Conservation (phyloP, 2,888 invertebrate genomes). For the Anticlea derivata region DNA sequence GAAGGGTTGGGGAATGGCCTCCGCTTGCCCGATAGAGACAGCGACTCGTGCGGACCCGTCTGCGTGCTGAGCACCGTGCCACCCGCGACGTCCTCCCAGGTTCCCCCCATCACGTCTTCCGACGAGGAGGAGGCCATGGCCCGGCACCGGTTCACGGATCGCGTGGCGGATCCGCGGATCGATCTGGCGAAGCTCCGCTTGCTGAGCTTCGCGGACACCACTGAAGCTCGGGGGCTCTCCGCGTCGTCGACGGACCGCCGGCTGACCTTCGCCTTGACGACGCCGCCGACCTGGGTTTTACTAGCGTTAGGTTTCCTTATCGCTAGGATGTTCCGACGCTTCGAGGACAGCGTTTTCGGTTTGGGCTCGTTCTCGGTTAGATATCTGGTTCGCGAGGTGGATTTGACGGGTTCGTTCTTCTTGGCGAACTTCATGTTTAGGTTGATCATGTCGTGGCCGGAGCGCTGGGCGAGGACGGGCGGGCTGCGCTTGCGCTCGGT, state of each 20-base stretch:
- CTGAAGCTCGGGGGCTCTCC: slow-evolving; percentile 55
- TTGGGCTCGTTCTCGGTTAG: slow-evolving; percentile 69
- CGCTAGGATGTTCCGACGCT: slow-evolving; percentile 70
- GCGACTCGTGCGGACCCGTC: slow-evolving; percentile 18
- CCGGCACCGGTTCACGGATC: slow-evolving; percentile 45
- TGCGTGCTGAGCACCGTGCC: slow-evolving; percentile 48
- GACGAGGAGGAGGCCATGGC: slow-evolving; percentile 66
- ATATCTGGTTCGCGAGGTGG: slow-evolving; percentile 59
- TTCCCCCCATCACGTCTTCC: slow-evolving; percentile 51
- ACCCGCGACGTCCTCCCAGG: slow-evolving; percentile 63
- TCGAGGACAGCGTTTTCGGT: slow-evolving; percentile 62
- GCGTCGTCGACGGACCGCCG: slow-evolving; percentile 65
- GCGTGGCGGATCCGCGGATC: slow-evolving; percentile 40
- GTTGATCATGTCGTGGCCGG: slow-evolving; percentile 62
- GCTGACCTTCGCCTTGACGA: slow-evolving; percentile 53
- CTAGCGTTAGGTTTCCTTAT: slow-evolving; percentile 71
- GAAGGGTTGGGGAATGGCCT: slow-evolving; percentile 58
- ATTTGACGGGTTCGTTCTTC: slow-evolving; percentile 64
- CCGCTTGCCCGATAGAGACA: slow-evolving; percentile 49
- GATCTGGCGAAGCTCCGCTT: slow-evolving; percentile 64
- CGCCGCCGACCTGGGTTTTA: slow-evolving; percentile 61
- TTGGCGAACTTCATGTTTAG: slow-evolving; percentile 60
- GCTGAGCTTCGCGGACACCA: slow-evolving; percentile 54
- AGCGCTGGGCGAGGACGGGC: slow-evolving; percentile 54
- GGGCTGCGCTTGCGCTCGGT: slow-evolving; percentile 54